Evolutionary conservation across 2,888 invertebrate genomes (phyloP).

Genomic region (Hirtodrosophila duncani): DNA sequence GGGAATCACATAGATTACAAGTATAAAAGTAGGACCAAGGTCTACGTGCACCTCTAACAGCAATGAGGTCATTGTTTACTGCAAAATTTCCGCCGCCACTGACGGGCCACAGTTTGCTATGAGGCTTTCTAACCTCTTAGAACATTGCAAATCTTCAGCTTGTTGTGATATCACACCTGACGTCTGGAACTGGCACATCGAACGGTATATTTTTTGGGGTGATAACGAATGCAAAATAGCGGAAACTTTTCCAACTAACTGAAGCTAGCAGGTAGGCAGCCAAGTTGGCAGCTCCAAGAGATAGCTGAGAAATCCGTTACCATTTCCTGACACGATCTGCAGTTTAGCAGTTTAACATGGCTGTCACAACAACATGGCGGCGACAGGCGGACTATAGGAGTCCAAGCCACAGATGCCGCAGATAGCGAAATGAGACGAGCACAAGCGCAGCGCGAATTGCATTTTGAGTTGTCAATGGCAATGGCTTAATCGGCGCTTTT

Average conservation of each 20-base stretch:
- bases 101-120: no score
- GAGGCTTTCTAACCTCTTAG: no score
- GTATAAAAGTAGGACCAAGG: no score
- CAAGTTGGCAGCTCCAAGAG: constrained; percentile 22
- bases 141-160: no score
- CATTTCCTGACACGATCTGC: constrained; percentile 26
- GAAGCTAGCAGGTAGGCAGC: background rate
- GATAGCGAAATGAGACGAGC: constrained; percentile 1
- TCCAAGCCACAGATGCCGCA: constrained; percentile 11
- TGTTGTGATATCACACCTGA: constrained; percentile 49
- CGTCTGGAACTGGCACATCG: constrained; percentile 50
- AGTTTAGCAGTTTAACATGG: constrained; percentile 21
- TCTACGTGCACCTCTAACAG: no score
- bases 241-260: constrained; percentile 50
- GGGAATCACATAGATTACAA: no score
- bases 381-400: background rate
- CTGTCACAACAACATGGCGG: constrained; percentile 49
- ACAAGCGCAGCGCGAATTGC: constrained; percentile 13
- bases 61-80: no score
- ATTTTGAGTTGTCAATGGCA: constrained; percentile 48
- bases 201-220: constrained; percentile 41
- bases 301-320: constrained; percentile 12
- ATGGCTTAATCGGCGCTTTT: constrained; percentile 52
- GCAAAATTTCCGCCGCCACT: no score
- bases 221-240: constrained; percentile 65